Conservation (phyloP, 2,797 vertebrate genomes). For the Amblyopsis hoosieri region DNA sequence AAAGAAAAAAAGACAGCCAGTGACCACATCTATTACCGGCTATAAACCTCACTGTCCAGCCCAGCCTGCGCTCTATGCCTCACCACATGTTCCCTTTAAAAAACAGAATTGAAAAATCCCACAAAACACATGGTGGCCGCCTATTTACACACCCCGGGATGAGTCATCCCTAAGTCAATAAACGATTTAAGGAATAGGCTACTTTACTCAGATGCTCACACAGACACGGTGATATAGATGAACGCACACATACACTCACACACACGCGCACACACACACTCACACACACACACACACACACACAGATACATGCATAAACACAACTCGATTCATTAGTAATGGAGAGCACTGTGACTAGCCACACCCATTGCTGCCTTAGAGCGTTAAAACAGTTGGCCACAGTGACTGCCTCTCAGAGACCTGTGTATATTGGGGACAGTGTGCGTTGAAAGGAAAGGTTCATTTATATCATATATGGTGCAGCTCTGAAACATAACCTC, state of each 20-base stretch:
- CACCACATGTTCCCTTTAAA: constrained; percentile 6
- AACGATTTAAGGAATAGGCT: background rate
- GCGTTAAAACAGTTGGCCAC: background rate
- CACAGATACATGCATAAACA: constrained; percentile 12
- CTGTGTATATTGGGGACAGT: background rate
- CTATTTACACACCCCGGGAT: background rate
- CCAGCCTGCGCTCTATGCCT: constrained; percentile 18
- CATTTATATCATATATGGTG: too few relatives aligned
- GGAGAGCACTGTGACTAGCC: constrained; percentile 24
- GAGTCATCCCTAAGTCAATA: constrained; percentile 10
- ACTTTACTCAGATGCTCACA: background rate
- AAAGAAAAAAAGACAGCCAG: constrained; percentile 12
- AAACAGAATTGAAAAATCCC: constrained; percentile 33
- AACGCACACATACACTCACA: constrained; percentile 3
- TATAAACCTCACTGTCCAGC: constrained; percentile 14
- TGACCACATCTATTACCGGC: background rate
- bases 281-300: constrained; percentile 17
- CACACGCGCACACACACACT: constrained; percentile 6
- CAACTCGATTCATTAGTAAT: constrained; percentile 27
- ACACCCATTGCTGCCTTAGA: constrained; percentile 34
- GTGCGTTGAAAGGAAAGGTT: too few relatives aligned
- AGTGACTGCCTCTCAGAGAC: background rate
- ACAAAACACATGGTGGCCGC: background rate
- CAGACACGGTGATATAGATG: constrained; percentile 3
- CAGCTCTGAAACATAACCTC: background rate